Percentiles rank a stretch among this genome's conserved stretches.
Evolutionary conservation across 2,888 invertebrate species (phyloP).

Genomic region (Charanyca ferruginea): DNA sequence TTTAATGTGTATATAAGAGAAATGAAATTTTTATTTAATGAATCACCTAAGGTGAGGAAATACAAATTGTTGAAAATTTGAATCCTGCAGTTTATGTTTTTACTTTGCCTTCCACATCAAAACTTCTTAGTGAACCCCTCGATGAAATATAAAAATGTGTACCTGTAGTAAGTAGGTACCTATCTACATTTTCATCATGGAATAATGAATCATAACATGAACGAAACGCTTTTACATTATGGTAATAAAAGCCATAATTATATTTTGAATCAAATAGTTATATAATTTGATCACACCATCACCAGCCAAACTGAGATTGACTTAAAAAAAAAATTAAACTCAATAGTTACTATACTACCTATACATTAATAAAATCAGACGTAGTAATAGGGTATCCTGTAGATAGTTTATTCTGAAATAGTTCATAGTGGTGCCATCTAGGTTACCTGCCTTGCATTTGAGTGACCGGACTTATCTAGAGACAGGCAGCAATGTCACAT

Average conservation of each 20-base stretch:
- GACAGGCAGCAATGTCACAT: not conserved
- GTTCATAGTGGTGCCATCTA: constrained; percentile 40
- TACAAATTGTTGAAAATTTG: constrained; percentile 90
- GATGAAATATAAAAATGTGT: not conserved
- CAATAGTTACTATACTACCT: not conserved
- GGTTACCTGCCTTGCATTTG: not conserved
- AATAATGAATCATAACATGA: constrained; percentile 5
- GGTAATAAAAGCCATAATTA: not conserved
- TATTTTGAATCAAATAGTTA: not conserved
- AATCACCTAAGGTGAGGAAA: constrained; percentile 90
- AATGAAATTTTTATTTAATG: constrained; percentile 89
- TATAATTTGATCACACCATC: not conserved
- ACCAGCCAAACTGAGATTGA: not conserved
- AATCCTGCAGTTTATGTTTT: constrained; percentile 72
- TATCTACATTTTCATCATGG: not conserved
- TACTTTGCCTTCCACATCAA: constrained; percentile 48
- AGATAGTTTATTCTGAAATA: not conserved
- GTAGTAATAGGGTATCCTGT: not conserved
- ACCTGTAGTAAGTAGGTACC: constrained; percentile 17
- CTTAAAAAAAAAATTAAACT: not conserved
- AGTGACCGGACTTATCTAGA: not conserved
- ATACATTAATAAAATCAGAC: not conserved
- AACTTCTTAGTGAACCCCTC: constrained; percentile 12
- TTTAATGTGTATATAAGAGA: constrained; percentile 91
- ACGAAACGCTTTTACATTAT: constrained; percentile 4